Percentiles rank a stretch among this genome's conserved stretches.
Evolutionary conservation across 2,888 invertebrate genomes (phyloP).

Genomic region (Drosophila bunnanda): DNA sequence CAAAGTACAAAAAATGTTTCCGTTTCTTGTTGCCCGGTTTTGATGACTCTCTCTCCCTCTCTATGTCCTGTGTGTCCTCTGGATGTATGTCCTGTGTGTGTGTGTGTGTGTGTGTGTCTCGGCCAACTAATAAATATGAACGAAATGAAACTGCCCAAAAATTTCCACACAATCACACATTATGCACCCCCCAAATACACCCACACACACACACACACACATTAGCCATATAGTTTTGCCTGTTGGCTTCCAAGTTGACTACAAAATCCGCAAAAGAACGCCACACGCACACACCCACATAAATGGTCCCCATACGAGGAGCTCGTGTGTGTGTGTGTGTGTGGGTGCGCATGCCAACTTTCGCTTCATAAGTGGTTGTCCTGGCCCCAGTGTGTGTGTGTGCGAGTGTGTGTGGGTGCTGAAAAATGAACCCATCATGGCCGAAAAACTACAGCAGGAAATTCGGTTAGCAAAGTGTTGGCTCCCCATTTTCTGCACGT

Average conservation of each 20-base stretch:
- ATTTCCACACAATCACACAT: conserved; percentile 79
- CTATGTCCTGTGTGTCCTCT: conserved; percentile 4
- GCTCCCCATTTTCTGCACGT: conserved; percentile 61
- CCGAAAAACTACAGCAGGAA: conserved; percentile 78
- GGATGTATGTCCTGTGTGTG: neutral
- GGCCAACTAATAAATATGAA: conserved; percentile 84
- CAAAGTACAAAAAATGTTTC: conserved; percentile 67
- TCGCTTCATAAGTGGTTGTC: conserved; percentile 75
- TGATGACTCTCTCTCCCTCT: conserved; percentile 51
- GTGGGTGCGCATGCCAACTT: conserved; percentile 58
- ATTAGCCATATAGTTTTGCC: conserved; percentile 77
- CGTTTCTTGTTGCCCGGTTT: conserved; percentile 77
- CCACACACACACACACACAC: conserved; percentile 51
- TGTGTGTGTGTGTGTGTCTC: conserved; percentile 54
- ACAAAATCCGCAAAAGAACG: conserved; percentile 81
- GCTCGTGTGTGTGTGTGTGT: neutral
- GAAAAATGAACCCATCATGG: conserved; percentile 82
- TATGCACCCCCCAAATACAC: conserved; percentile 48
- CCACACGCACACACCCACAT: conserved; percentile 55
- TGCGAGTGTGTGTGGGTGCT: conserved; percentile 50
- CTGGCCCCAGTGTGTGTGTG: conserved; percentile 36
- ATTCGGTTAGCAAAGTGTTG: conserved; percentile 81
- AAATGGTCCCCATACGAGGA: conserved; percentile 21
- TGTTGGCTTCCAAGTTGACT: conserved; percentile 80
- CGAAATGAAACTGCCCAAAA: conserved; percentile 83